Percentiles rank a stretch among this genome's conserved stretches.
phyloP scores from a whole-genome alignment of 2,113 vertebrate species.

The Corythornis cristatus region DNA sequence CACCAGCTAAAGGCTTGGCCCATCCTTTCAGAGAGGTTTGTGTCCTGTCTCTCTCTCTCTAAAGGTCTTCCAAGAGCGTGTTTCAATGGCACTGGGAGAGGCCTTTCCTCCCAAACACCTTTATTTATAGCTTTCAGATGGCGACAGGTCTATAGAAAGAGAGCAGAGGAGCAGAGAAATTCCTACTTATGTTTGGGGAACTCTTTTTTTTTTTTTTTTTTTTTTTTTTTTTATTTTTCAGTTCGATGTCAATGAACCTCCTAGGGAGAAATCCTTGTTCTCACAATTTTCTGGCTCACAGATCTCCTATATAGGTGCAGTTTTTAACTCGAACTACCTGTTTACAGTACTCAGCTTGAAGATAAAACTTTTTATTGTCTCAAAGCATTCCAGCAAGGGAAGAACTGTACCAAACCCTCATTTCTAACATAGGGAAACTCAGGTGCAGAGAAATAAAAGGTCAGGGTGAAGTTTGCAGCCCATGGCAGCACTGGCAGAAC shows the following conservation, averaged over 20 bases:
- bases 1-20: not conserved
- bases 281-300: not conserved
- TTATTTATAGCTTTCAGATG: slow-evolving; percentile 51
- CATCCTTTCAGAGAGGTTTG: not conserved
- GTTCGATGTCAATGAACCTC: not conserved
- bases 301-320: not conserved
- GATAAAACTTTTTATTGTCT: not conserved
- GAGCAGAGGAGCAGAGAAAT: not conserved
- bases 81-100: not conserved
- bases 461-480: not conserved
- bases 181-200: not conserved
- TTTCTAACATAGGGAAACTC: not conserved
- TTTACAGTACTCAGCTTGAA: not conserved
- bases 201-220: not conserved
- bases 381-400: not conserved
- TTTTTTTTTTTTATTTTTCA: not conserved
- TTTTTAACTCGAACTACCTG: not conserved
- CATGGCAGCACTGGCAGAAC: not conserved
- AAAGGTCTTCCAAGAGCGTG: not conserved
- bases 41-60: not conserved
- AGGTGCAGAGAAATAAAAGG: not conserved
- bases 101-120: slow-evolving; percentile 9
- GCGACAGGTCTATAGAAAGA: not conserved
- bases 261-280: not conserved
- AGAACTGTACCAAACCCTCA: not conserved